Evolutionary conservation across 2,797 vertebrate species (phyloP).

Genomic region (Poeciliopsis presidionis): DNA sequence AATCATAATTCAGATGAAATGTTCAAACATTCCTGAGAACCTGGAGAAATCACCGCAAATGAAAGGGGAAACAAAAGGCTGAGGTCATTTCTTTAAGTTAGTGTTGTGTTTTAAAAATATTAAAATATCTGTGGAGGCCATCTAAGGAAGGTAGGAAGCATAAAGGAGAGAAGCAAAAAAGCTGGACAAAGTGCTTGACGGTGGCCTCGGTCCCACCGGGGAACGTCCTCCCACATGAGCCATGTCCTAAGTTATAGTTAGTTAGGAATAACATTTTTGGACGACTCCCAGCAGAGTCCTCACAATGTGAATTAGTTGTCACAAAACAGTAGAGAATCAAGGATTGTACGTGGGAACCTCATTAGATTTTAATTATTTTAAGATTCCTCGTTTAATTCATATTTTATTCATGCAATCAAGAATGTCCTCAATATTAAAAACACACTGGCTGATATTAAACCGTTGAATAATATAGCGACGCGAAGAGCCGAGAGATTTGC

Average conservation of each 20-base stretch:
- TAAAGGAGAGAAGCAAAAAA: conserved; percentile 48
- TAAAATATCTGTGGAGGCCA: not conserved
- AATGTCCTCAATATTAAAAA: conserved; percentile 8
- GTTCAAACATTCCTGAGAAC: not conserved
- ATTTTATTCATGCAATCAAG: conserved; percentile 3
- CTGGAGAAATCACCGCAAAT: not conserved
- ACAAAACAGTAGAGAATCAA: not conserved
- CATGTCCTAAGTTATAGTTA: not conserved
- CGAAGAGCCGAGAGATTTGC: conserved; percentile 23
- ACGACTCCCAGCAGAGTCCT: not conserved
- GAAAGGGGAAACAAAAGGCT: not conserved
- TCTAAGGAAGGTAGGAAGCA: conserved; percentile 6
- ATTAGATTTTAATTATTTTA: not conserved
- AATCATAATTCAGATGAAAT: not conserved
- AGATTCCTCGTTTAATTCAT: not conserved
- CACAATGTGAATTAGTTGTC: not conserved
- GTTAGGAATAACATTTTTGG: not conserved
- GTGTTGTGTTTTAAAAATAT: not conserved
- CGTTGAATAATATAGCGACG: conserved; percentile 11
- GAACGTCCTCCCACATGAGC: not conserved
- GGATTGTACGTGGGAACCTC: not conserved
- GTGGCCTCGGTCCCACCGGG: not conserved
- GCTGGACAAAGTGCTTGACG: conserved; percentile 45
- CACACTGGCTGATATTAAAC: not conserved
- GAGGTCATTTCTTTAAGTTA: not conserved